Evolutionary conservation across 2,113 vertebrate species (phyloP).

Genomic region (Chloroceryle aenea): DNA sequence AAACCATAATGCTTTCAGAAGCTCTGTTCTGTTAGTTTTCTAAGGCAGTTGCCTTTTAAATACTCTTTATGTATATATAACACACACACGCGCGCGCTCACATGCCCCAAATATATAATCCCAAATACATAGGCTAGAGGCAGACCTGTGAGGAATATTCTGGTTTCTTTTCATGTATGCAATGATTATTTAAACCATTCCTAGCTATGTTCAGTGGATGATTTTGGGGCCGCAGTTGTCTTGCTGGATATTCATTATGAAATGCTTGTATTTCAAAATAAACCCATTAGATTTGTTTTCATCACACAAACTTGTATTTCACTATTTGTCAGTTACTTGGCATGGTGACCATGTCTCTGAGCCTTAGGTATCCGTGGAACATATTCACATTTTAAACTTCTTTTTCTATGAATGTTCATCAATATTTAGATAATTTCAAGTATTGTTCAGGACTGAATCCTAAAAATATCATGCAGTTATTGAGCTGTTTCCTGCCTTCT

Average conservation of each 20-base stretch:
- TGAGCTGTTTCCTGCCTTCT: neutral
- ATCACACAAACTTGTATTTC: neutral
- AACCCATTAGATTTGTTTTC: slow-evolving; percentile 17
- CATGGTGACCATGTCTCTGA: neutral
- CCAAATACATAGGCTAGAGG: neutral
- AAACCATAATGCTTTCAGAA: neutral
- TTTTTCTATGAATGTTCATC: neutral
- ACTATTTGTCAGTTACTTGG: neutral
- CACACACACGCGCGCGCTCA: neutral
- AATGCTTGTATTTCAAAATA: slow-evolving; percentile 42
- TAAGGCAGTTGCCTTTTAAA: neutral
- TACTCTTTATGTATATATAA: neutral
- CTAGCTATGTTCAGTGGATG: neutral
- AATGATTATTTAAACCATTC: neutral
- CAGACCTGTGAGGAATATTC: neutral
- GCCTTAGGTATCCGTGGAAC: neutral
- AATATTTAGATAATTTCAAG: neutral
- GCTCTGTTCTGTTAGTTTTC: neutral
- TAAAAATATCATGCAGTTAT: neutral
- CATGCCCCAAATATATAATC: neutral
- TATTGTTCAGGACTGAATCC: neutral
- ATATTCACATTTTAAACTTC: neutral
- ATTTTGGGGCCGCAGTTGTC: slow-evolving; percentile 4
- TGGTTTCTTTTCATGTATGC: neutral
- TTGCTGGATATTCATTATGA: slow-evolving; percentile 36